Base-by-base conservation (phyloP, 2,888 invertebrate genomes). In the Sphaeridia pumilis region DNA sequence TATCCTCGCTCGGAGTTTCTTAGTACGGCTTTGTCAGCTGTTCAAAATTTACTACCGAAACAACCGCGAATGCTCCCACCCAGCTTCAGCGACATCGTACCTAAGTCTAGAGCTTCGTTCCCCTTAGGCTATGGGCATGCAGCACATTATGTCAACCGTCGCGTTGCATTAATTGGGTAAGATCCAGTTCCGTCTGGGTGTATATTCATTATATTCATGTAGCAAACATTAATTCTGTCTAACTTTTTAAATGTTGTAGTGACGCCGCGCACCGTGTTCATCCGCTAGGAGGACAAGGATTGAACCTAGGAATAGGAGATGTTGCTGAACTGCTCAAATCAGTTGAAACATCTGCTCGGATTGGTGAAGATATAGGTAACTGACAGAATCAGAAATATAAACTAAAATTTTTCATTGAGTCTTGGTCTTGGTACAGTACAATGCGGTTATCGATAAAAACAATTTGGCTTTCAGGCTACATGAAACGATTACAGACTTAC, bases 231-330 rank as follows among this genome's bases (percentile, higher is more conserved):
- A 12, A 41, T 41, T 41, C 7, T 41, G 12, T 17, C 10, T 41
- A n/a, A n/a, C n/a, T 41, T 12, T 17, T 17, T 14, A 14, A 12
- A n/a, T 36, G 27, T 49, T 48, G 5, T 66, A 85, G 86, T 1
- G 89, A 89, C 71, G 86, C 89, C 38, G 84, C 88, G 0, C 86
- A 95, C 73, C 77, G 92, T 60, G 79, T 97, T 21, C 97, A 98
- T 72, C 97, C 97, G 0, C 70, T 98, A 61, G 97, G 97, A 34
- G 97, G 97, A 0, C 95, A 95, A 73, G 98, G 98, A 5, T 90
- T 95, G 1, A 99, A 99, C 74, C 75, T 98, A 42, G 98, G 98
- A 1, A 93, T 97, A 70, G 89, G 90, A 5, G 98, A 99, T 73
- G 83, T 93, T 0, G 73, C 76, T 27, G 78, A 79, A 60, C 74